Conservation (phyloP, 2,797 vertebrate species). For the Acridotheres tristis region DNA sequence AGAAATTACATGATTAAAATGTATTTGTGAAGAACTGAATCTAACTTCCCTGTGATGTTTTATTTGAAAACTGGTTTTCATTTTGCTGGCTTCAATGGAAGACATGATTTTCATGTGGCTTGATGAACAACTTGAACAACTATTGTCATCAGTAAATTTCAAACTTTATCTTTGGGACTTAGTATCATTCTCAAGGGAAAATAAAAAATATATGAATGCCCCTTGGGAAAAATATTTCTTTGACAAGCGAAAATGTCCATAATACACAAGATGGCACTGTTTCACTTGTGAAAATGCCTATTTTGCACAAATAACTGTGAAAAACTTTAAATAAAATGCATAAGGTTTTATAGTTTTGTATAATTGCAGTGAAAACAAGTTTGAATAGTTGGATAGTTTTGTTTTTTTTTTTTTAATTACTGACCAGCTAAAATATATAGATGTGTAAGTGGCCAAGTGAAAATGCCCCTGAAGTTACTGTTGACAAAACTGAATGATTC, state of each 20-base stretch:
- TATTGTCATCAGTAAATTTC: not conserved
- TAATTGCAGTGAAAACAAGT: not conserved
- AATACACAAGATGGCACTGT: constrained; percentile 33
- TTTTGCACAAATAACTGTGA: constrained; percentile 10
- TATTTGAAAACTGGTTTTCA: not conserved
- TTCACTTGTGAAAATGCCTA: not conserved
- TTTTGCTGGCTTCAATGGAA: not conserved
- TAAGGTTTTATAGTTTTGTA: not conserved
- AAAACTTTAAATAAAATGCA: not conserved
- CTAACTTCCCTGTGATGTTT: not conserved
- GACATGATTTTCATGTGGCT: not conserved
- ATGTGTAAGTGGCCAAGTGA: not conserved
- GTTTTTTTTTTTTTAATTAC: not conserved
- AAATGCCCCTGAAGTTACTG: not conserved
- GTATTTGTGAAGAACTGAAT: not conserved
- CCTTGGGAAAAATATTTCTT: not conserved
- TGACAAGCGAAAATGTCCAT: not conserved
- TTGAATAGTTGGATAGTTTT: not conserved
- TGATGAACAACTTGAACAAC: not conserved
- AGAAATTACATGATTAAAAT: not conserved
- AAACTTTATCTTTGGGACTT: not conserved
- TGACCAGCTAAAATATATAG: not conserved
- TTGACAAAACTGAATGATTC: not conserved
- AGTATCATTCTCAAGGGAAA: accelerated
- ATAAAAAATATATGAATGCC: not conserved